A percentile compares a stretch with the other conserved stretches of the same genome.
phyloP scores from a whole-genome alignment of 2,888 invertebrate genomes.

The Thymelicus lineola region DNA sequence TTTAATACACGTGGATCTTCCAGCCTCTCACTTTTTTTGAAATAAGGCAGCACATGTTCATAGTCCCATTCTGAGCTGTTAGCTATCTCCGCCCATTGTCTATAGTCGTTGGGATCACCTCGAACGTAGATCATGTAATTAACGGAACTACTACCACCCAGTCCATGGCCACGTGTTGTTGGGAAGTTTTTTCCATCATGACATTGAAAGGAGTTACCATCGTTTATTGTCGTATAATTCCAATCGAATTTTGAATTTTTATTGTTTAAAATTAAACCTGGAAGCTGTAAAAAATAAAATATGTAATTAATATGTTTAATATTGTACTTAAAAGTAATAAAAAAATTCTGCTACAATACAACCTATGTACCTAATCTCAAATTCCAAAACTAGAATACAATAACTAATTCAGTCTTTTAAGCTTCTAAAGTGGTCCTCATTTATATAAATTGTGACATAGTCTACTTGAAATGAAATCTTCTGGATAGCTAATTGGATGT shows the following conservation, averaged over 20 bases:
- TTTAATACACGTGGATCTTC: constrained; percentile 37
- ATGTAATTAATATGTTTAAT: no score
- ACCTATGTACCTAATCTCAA: no score
- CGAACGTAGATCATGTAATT: constrained; percentile 81
- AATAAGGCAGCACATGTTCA: constrained; percentile 44
- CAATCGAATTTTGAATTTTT: constrained; percentile 76
- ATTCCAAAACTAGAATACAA: no score
- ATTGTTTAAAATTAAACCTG: constrained; percentile 60
- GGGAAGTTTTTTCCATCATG: constrained; percentile 70
- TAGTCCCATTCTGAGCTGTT: constrained; percentile 78
- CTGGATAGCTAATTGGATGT: no score
- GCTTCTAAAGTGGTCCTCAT: no score
- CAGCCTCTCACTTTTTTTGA: constrained; percentile 47
- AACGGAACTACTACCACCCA: constrained; percentile 80
- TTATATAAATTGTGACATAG: no score
- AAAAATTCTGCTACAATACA: no score
- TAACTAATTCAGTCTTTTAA: no score
- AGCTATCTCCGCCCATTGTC: constrained; percentile 73
- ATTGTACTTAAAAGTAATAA: no score
- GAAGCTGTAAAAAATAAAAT: constrained; percentile 50
- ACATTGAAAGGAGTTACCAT: constrained; percentile 53
- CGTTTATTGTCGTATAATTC: constrained; percentile 81
- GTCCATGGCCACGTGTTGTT: constrained; percentile 86
- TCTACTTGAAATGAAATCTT: no score
- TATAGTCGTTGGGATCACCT: constrained; percentile 72